Evolutionary conservation across 1,140 invertebrate species (phyloP), one percentile per base, ranked within the genome.

Genomic region (Coboldia fuscipes): DNA sequence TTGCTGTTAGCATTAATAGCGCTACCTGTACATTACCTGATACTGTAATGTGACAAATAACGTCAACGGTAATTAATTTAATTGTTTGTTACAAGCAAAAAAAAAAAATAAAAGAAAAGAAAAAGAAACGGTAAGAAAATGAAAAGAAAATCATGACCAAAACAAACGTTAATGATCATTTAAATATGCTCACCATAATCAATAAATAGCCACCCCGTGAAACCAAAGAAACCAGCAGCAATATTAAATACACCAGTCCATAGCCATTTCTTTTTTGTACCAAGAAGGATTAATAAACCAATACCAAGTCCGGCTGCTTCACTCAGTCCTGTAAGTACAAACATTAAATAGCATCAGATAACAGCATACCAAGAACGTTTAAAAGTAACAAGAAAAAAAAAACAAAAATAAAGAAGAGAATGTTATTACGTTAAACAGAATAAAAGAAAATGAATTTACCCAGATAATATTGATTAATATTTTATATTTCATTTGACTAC

Each of bases 241-340:
- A 59, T 47, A 37, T 59, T 57, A 24, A 52, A 57, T 30, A 42
- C 33, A 6, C 53, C 54, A 9, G 47, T 43, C 35, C 38, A 53
- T 28, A 50, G 43, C 44, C 50, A 56, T 36, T 55, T 57, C 41
- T 49, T 47, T 23, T 45, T 47, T 30, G 49, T 50, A 22, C 51
- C 47, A n/a, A 54, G 41, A 2, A 45, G 35, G 10, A 54, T 48
- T 30, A 47, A 50, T 3, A 56, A 34, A 0, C 46, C 52, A 37
- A 54, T 9, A 26, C 55, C 52, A 33, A 49, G 52, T 18, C 51
- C 53, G 19, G 51, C 36, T 3, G 54, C 53, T 39, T 54, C 50
- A 10, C 47, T 50, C 35, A 56, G 45, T 15, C 48, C 51, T 19
- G n/a, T n/a, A n/a, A n/a, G n/a, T n/a, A n/a, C n/a, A n/a, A n/a